Conservation (phyloP, 2,113 vertebrate species). For the chimpanzee (Pan troglodytes) region DNA sequence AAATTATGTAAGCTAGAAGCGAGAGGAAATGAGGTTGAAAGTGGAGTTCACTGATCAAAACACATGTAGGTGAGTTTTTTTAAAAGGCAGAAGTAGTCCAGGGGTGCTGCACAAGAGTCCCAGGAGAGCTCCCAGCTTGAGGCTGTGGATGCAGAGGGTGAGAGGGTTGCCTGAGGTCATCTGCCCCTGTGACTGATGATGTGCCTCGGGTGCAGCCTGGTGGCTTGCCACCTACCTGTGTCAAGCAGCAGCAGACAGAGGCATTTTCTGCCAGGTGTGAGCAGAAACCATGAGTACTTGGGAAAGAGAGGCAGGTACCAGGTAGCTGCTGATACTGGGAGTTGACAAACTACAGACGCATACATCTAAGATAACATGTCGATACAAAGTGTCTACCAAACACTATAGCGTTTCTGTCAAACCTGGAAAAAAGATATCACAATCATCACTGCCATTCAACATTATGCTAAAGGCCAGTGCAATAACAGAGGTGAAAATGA, state of each 20-base stretch:
- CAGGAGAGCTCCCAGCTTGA: neutral
- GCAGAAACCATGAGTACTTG: neutral
- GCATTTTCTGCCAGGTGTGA: neutral
- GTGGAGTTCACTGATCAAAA: neutral
- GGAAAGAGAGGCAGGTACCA: neutral
- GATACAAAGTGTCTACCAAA: neutral
- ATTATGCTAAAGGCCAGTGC: neutral
- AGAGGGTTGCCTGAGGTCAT: neutral
- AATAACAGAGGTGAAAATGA: neutral
- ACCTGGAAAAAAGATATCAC: neutral
- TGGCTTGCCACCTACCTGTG: neutral
- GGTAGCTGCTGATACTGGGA: neutral
- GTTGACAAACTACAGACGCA: neutral
- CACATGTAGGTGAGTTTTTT: neutral
- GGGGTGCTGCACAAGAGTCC: neutral
- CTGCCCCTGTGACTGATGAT: neutral
- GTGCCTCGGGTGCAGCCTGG: neutral
- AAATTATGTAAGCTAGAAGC: conserved; percentile 41
- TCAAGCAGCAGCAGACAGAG: neutral
- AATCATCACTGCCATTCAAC: neutral
- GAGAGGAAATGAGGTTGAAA: neutral
- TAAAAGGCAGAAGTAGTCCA: neutral
- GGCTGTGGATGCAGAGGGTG: neutral
- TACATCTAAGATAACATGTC: neutral
- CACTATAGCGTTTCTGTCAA: neutral